Evolutionary conservation across 2,888 invertebrate genomes (phyloP), one percentile per base, ranked within the genome.

Genomic region (Melolontha melolontha): DNA sequence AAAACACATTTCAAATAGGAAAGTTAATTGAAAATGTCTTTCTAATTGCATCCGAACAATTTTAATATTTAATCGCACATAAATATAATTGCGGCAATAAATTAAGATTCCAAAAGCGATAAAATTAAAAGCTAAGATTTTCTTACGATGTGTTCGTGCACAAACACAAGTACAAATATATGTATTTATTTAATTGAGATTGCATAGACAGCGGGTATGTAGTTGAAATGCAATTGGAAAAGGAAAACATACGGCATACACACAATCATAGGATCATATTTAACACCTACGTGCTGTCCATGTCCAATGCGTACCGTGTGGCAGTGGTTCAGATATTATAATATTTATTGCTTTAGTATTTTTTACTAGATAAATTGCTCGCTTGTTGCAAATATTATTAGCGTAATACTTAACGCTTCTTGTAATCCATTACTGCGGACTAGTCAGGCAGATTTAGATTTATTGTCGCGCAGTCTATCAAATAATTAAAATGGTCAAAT

Each of bases 11-110:
- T 41, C 39, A 12, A 54, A 54, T 51, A 16, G 16, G 54, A 64
- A 64, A 51, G 64, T 64, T 64, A 64, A 64, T 64, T 64, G 54
- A 64, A 64, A 64, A 64, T 52, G 42, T 52, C 64, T 52, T 47
- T 47, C 59, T 59, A 59, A 62, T 62, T 49, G 47, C 47, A 34
- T 22, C 47, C 29, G 47, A 8, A n/a, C 47, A 62, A 62, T 47
- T 62, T 62, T 62, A 62, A 62, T 62, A 62, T 47, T 34, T 62
- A 62, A 62, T 62, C 59, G 47, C 34, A 16, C 59, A 62, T 62
- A 62, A 62, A 62, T 62, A 62, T 62, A 62, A 62, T 49, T 47
- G 47, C 47, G 34, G 42, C 34, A 42, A 47, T 62, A 62, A 62
- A 62, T 62, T 62, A 47, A 47, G 59, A 10, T 47, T 62, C 29